phyloP scores from a whole-genome alignment of 2,113 vertebrate genomes.

The Bufo gargarizans region DNA sequence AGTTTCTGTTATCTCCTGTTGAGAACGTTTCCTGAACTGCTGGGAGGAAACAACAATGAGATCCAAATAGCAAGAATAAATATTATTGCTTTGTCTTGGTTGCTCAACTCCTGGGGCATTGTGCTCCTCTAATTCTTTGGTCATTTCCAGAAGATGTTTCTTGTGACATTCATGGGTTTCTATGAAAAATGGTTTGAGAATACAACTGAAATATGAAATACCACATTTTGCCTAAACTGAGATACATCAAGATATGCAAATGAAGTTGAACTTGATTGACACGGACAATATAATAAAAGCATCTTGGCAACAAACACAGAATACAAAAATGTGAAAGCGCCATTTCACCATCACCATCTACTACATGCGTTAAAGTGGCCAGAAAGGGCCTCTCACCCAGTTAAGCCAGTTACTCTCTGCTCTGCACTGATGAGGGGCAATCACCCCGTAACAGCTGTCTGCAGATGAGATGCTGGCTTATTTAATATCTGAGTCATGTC shows the following conservation, averaged over 20 bases:
- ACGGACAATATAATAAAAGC: not conserved
- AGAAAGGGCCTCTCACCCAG: too few species aligned
- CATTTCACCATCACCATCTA: too few species aligned
- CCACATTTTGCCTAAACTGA: not conserved
- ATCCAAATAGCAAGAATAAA: conserved; percentile 36
- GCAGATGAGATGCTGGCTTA: too few species aligned
- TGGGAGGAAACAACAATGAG: conserved; percentile 29
- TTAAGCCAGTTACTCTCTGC: too few species aligned
- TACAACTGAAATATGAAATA: not conserved
- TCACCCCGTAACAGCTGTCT: too few species aligned
- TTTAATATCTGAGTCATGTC: too few species aligned
- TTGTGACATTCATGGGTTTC: conserved; percentile 12
- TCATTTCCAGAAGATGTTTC: conserved; percentile 16
- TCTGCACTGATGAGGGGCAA: too few species aligned
- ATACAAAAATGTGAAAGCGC: too few species aligned
- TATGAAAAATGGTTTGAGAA: not conserved
- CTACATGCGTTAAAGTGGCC: too few species aligned
- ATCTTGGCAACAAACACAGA: too few species aligned
- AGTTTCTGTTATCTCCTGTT: conserved; percentile 32
- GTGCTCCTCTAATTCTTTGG: not conserved
- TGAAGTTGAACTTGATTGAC: too few species aligned
- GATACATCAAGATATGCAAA: not conserved
- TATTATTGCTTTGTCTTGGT: not conserved
- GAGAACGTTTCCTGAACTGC: not conserved
- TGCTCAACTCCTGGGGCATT: not conserved